Percentiles rank a stretch among this genome's conserved stretches.
Conservation (phyloP, 2,113 vertebrate genomes). For the Perca schrenkii region DNA sequence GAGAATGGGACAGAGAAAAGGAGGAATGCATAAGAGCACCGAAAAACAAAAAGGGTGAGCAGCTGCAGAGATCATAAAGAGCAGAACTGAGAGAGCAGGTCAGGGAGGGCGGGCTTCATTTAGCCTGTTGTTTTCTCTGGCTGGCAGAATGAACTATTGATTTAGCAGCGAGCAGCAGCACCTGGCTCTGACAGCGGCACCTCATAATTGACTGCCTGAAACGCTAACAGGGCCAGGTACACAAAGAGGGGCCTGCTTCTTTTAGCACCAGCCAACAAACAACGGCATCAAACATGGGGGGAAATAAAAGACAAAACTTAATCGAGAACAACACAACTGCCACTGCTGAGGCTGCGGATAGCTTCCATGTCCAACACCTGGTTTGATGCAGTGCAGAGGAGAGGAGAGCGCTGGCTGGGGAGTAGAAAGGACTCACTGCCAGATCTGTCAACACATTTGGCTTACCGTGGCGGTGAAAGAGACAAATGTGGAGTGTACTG, state of each 20-base stretch:
- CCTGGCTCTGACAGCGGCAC: conserved; percentile 54
- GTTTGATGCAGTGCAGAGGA: conserved; percentile 12
- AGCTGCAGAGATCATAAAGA: conserved; percentile 57
- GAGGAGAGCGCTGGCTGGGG: not conserved
- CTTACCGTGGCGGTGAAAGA: not conserved
- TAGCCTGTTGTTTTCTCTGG: conserved; percentile 60
- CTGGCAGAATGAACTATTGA: conserved; percentile 74
- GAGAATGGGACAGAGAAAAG: not conserved
- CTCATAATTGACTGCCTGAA: conserved; percentile 40
- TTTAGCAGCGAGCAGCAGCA: conserved; percentile 60
- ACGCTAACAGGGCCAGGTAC: conserved; percentile 66
- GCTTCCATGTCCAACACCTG: conserved; percentile 23
- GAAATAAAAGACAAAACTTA: conserved; percentile 47
- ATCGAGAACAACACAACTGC: conserved; percentile 35
- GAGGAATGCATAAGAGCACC: not conserved
- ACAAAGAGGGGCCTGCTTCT: conserved; percentile 51
- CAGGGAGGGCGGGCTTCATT: conserved; percentile 62
- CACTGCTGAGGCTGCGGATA: conserved; percentile 4
- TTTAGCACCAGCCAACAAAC: conserved; percentile 52
- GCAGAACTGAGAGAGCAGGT: conserved; percentile 50
- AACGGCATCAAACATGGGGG: conserved; percentile 43
- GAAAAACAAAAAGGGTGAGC: conserved; percentile 19
- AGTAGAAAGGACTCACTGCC: conserved; percentile 15
- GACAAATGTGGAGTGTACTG: no score
- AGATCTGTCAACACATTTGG: conserved; percentile 30